These are phyloP conservation scores for Labeo catla DNA, from an alignment of 2,113 vertebrate species.

Conservation along the genomic window DNA sequence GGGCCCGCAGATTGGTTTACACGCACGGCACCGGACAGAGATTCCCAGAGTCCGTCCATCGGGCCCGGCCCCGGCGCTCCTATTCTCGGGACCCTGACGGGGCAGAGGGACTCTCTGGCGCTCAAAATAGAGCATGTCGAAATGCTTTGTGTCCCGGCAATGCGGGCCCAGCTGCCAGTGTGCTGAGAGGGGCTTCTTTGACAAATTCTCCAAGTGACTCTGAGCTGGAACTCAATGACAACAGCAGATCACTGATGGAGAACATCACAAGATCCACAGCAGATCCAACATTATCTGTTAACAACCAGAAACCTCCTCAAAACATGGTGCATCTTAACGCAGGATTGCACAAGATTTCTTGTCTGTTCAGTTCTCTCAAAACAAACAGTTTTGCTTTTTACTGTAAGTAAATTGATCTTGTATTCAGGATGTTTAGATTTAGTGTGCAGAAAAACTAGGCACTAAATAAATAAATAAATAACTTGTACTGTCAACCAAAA, in stretches of 20 bases:
- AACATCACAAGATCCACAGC: no score
- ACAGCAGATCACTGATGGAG: conserved; percentile 15
- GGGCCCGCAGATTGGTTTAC: conserved; percentile 47
- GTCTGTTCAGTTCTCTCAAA: no score
- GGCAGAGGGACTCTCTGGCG: conserved; percentile 43
- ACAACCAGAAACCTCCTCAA: background rate
- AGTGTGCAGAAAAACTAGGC: no score
- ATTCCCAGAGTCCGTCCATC: conserved; percentile 43
- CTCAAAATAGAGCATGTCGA: conserved; percentile 60
- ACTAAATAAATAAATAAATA: no score
- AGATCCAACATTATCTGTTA: no score
- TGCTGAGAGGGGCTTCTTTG: conserved; percentile 59
- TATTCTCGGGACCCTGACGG: conserved; percentile 43
- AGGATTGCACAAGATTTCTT: background rate
- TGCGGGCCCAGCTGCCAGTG: conserved; percentile 56
- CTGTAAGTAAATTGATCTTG: no score
- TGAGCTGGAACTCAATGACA: conserved; percentile 11
- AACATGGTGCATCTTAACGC: background rate
- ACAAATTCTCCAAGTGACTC: conserved; percentile 41
- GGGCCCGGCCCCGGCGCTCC: conserved; percentile 41
- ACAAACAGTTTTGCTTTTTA: no score
- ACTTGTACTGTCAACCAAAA: background rate
- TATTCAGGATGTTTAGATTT: no score
- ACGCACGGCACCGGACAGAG: conserved; percentile 22
- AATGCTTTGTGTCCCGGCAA: conserved; percentile 55